A percentile compares a stretch with the other conserved stretches of the same genome.
phyloP scores from a whole-genome alignment of 2,888 invertebrate genomes.

The Andrena minutula region DNA sequence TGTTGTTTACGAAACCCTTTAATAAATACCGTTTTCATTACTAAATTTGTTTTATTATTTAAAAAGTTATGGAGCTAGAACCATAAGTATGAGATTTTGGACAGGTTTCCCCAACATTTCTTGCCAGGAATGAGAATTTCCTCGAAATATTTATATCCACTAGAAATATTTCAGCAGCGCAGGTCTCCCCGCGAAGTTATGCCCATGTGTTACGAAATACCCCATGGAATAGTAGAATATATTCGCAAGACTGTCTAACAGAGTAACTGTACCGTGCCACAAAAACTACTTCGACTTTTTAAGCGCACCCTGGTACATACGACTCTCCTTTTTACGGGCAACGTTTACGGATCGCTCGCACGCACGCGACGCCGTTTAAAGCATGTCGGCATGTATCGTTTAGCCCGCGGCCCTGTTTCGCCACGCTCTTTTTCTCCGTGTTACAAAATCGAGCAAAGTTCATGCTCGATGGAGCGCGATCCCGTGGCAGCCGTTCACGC shows the following conservation, averaged over 20 bases:
- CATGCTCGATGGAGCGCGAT: conserved; percentile 30
- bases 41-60: too few species aligned
- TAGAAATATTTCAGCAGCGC: background rate
- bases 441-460: conserved; percentile 31
- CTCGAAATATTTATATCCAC: too few species aligned
- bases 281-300: background rate
- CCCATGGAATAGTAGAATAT: background rate
- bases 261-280: background rate
- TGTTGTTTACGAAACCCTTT: too few species aligned
- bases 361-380: conserved; percentile 50
- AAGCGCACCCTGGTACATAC: background rate
- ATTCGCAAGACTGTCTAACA: background rate
- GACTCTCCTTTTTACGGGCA: background rate
- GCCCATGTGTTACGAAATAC: background rate
- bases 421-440: conserved; percentile 23
- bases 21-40: too few species aligned
- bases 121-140: too few species aligned
- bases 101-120: too few species aligned
- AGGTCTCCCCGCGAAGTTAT: too few species aligned
- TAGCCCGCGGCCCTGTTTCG: conserved; percentile 30
- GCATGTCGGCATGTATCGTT: conserved; percentile 16
- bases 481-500: conserved; percentile 30
- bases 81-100: too few species aligned
- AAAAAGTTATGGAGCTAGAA: too few species aligned
- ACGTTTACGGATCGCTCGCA: conserved; percentile 37